phyloP scores from a whole-genome alignment of 2,888 invertebrate species.

The Malthinus flaveolus region DNA sequence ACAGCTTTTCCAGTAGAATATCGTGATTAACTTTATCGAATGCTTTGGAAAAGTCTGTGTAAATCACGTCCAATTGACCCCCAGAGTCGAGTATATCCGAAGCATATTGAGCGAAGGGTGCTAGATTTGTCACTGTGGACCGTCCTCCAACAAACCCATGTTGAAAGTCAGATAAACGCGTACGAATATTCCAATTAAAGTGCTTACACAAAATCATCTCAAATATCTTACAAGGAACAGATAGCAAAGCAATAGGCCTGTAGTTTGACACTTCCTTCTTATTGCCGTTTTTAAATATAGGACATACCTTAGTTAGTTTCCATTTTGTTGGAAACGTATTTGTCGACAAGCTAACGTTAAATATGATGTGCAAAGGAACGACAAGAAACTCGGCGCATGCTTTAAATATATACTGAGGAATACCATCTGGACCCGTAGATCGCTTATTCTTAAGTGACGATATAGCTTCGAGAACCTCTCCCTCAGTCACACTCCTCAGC shows the following conservation, averaged over 20 bases:
- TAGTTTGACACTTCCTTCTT: background rate
- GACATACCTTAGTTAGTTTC: background rate
- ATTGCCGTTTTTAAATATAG: background rate
- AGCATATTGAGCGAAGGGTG: background rate
- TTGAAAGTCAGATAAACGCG: too few species aligned
- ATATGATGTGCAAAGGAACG: too few species aligned
- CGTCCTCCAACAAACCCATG: background rate
- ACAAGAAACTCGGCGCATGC: too few species aligned
- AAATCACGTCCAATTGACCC: background rate
- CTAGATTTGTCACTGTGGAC: background rate
- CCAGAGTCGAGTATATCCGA: background rate
- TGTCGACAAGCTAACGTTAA: background rate
- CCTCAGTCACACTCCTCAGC: too few species aligned
- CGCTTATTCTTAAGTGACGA: too few species aligned
- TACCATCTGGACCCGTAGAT: too few species aligned
- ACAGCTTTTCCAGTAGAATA: background rate
- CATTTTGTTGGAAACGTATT: background rate
- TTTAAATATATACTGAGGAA: too few species aligned
- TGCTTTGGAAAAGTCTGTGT: background rate
- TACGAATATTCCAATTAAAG: too few species aligned
- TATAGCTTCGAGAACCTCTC: too few species aligned
- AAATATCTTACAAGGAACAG: background rate
- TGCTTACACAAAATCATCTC: background rate
- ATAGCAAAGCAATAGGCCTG: background rate
- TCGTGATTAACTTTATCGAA: background rate